Percentiles rank a stretch among this genome's conserved stretches.
phyloP scores from a whole-genome alignment of 2,888 invertebrate species.

The Isoperla grammatica region DNA sequence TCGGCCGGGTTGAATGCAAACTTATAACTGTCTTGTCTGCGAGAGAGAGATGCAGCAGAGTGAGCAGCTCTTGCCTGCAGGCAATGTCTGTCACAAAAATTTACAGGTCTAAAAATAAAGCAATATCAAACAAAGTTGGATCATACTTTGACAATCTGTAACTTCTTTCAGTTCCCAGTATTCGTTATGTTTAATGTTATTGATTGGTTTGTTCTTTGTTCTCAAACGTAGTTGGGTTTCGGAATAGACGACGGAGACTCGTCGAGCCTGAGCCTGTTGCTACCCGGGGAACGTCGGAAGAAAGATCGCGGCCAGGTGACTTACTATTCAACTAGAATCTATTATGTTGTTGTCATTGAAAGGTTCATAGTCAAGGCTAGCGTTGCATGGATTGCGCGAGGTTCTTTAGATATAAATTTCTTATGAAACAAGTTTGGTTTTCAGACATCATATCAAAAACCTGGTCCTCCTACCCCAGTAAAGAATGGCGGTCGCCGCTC shows the following conservation, averaged over 20 bases:
- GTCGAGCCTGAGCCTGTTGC: slow-evolving; percentile 40
- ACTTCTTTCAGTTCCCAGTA: too few relatives aligned
- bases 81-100: too few relatives aligned
- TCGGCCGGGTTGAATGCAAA: too few relatives aligned
- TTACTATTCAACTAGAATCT: too few relatives aligned
- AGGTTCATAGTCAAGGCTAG: neutral
- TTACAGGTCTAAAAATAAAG: too few relatives aligned
- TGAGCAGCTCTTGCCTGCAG: too few relatives aligned
- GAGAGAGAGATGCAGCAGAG: too few relatives aligned
- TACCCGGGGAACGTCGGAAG: slow-evolving; percentile 44
- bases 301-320: slow-evolving; percentile 47
- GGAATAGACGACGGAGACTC: slow-evolving; percentile 42
- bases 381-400: neutral
- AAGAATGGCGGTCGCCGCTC: slow-evolving; percentile 73
- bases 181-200: slow-evolving; percentile 16
- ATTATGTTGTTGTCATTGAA: too few relatives aligned
- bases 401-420: neutral
- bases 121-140: too few relatives aligned
- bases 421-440: slow-evolving; percentile 18
- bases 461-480: slow-evolving; percentile 82
- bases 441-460: slow-evolving; percentile 74
- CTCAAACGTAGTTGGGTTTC: slow-evolving; percentile 34
- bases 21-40: too few relatives aligned
- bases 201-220: slow-evolving; percentile 3
- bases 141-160: too few relatives aligned